These are phyloP conservation scores for Corapipo altera DNA, from an alignment of 2,113 vertebrate species.

Conservation along the genomic window DNA sequence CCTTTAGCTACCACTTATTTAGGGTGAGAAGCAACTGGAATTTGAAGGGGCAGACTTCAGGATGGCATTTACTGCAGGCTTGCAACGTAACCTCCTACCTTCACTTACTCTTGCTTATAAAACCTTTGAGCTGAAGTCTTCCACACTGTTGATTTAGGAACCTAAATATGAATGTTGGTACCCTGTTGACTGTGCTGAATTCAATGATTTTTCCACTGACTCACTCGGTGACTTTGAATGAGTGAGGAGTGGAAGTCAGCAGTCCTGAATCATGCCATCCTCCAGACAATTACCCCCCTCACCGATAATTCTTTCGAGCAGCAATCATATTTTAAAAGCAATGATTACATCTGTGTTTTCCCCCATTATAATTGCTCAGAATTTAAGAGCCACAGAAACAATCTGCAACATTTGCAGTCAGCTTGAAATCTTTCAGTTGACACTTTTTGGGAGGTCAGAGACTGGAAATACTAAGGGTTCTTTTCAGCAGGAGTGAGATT, in stretches of 20 bases:
- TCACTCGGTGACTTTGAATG: slow-evolving; percentile 44
- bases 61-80: background rate
- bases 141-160: background rate
- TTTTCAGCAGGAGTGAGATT: background rate
- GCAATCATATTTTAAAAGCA: slow-evolving; percentile 8
- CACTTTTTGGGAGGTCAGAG: background rate
- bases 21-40: background rate
- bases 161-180: background rate
- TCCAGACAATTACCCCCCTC: slow-evolving; percentile 22
- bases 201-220: slow-evolving; percentile 53
- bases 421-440: background rate
- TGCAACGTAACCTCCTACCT: background rate
- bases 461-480: background rate
- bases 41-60: background rate
- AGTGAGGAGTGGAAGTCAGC: slow-evolving; percentile 34
- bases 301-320: background rate
- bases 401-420: background rate
- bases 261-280: slow-evolving; percentile 43
- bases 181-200: slow-evolving; percentile 4
- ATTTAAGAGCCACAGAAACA: background rate
- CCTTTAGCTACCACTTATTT: background rate
- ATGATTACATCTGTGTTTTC: background rate
- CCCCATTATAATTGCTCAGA: background rate
- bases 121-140: background rate
- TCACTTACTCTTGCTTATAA: background rate